These are phyloP conservation scores for Hydrotaea diabolus DNA, from an alignment of 2,888 invertebrate genomes.

Conservation along the genomic window DNA sequence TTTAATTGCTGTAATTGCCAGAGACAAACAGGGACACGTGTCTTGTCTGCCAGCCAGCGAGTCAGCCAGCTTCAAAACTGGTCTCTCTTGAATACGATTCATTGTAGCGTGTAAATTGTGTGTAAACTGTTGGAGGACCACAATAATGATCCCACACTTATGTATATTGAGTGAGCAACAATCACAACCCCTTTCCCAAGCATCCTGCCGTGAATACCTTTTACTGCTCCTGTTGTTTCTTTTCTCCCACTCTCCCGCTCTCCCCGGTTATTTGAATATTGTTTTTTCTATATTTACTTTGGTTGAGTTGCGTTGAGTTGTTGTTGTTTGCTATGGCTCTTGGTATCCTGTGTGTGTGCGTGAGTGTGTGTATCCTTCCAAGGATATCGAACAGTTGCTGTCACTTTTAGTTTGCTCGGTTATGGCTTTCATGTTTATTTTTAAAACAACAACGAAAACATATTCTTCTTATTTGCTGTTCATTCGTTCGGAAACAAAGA, in stretches of 20 bases:
- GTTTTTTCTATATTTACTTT: constrained; percentile 26
- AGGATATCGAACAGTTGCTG: background rate
- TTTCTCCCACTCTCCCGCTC: too few relatives aligned
- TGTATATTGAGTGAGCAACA: constrained; percentile 10
- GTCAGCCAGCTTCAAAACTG: background rate
- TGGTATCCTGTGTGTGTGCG: background rate
- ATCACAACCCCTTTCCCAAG: constrained; percentile 48
- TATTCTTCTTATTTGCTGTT: background rate
- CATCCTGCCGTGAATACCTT: background rate
- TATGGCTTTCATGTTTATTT: constrained; percentile 36
- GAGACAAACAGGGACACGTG: constrained; percentile 65
- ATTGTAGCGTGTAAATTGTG: constrained; percentile 63
- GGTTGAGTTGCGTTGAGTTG: background rate
- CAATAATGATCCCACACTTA: constrained; percentile 11
- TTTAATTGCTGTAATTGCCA: constrained; percentile 61
- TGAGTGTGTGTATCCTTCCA: background rate
- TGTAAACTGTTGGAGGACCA: constrained; percentile 36
- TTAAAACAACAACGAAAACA: background rate
- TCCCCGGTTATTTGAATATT: constrained; percentile 19
- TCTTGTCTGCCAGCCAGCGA: background rate
- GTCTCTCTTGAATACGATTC: constrained; percentile 56
- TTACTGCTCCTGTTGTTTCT: background rate
- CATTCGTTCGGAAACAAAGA: constrained; percentile 30
- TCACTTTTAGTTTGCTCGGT: background rate
- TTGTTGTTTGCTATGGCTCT: background rate